Evolutionary conservation across 2,113 vertebrate species (phyloP).

Genomic region (Elanoides forficatus): DNA sequence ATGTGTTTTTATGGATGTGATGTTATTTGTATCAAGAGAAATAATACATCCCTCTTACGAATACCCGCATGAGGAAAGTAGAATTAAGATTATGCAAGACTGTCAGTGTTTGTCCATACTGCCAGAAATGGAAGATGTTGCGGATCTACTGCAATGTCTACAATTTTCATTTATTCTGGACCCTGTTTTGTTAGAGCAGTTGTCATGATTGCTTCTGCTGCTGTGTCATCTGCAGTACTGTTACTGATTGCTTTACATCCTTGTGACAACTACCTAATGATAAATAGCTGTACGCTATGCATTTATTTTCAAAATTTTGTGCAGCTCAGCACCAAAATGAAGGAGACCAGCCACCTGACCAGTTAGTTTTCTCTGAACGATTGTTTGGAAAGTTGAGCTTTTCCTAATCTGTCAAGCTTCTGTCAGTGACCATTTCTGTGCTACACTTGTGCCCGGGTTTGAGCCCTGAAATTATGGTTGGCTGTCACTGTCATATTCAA

Average conservation of each 20-base stretch:
- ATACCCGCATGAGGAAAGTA: neutral
- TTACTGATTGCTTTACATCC: neutral
- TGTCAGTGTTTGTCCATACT: neutral
- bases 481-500: neutral
- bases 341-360: no score
- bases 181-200: neutral
- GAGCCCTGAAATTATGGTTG: neutral
- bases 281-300: neutral
- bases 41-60: neutral
- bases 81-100: neutral
- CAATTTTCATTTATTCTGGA: neutral
- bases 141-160: neutral
- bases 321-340: neutral
- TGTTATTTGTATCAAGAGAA: neutral
- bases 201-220: neutral
- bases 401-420: neutral
- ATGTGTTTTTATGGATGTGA: neutral
- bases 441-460: neutral
- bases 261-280: neutral
- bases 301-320: neutral
- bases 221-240: neutral
- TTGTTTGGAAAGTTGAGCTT: neutral
- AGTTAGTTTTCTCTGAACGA: neutral
- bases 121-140: neutral
- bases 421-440: neutral